A percentile compares a stretch with the other conserved stretches of the same genome.
phyloP scores from a whole-genome alignment of 2,113 vertebrate species.

The Phoenicopterus ruber region DNA sequence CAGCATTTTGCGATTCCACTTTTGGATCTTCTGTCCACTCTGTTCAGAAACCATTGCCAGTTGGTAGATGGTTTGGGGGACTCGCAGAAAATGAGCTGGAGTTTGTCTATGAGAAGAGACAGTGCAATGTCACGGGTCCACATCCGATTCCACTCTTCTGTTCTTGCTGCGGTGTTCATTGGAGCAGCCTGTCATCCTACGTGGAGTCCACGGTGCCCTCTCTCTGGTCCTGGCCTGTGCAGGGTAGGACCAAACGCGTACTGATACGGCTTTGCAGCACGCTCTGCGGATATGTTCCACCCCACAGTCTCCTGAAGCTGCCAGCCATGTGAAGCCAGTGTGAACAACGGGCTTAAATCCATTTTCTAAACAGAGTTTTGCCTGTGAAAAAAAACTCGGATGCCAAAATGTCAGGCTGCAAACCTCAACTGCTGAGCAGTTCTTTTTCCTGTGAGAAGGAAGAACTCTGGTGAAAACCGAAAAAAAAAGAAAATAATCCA shows the following conservation, averaged over 20 bases:
- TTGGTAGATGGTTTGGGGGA: neutral
- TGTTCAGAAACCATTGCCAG: neutral
- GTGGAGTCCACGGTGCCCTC: neutral
- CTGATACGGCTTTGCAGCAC: neutral
- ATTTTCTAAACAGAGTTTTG: neutral
- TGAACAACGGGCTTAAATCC: neutral
- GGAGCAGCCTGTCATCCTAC: neutral
- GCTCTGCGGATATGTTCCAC: neutral
- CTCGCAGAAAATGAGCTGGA: neutral
- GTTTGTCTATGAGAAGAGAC: neutral
- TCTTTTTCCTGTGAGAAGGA: conserved; percentile 9
- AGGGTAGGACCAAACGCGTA: neutral
- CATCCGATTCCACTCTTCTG: neutral
- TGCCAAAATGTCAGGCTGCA: conserved; percentile 2
- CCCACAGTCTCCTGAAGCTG: neutral
- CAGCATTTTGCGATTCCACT: neutral
- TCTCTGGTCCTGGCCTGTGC: neutral
- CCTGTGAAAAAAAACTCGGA: neutral
- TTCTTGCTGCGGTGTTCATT: neutral
- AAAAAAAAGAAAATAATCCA: neutral
- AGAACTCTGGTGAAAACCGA: neutral
- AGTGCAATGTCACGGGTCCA: neutral
- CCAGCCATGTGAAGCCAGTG: neutral
- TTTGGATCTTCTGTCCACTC: neutral
- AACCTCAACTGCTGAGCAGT: neutral